These are phyloP conservation scores for Coenobita brevimanus DNA, from an alignment of 1,140 invertebrate genomes.

Conservation along the genomic window DNA sequence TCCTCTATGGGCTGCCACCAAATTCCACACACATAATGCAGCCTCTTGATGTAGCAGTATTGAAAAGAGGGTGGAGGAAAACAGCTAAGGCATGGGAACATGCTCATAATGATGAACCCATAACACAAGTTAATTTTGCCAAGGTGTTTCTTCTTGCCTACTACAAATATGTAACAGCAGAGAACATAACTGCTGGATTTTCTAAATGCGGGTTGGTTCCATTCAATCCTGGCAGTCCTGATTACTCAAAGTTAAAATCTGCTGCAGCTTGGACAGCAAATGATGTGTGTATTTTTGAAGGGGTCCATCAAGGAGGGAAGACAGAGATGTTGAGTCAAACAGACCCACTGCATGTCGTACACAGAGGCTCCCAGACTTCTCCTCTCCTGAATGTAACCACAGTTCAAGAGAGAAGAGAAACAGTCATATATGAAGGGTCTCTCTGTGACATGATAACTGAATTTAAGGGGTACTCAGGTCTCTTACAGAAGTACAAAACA, in stretches of 20 bases:
- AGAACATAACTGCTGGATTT: not conserved
- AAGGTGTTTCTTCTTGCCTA: not conserved
- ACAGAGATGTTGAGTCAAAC: not conserved
- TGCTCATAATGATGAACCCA: not conserved
- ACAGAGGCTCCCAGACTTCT: too few species aligned
- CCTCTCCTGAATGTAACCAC: too few species aligned
- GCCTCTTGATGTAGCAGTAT: conserved; percentile 23
- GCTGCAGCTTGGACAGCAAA: not conserved
- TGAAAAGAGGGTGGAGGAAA: conserved; percentile 16
- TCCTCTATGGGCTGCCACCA: conserved; percentile 12
- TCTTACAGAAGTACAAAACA: too few species aligned
- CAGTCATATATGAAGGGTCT: too few species aligned
- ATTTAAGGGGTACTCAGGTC: too few species aligned
- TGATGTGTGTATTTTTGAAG: not conserved
- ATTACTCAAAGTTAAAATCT: not conserved
- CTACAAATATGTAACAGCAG: not conserved
- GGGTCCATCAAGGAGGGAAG: not conserved
- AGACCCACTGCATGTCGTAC: not conserved
- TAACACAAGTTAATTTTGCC: conserved; percentile 2
- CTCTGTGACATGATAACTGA: too few species aligned
- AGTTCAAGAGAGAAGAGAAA: too few species aligned
- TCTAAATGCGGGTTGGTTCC: not conserved
- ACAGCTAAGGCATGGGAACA: not conserved
- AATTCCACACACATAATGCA: conserved; percentile 17
- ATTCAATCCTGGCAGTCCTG: not conserved